phyloP scores from a whole-genome alignment of 2,888 invertebrate genomes.

The Ormyrus pomaceus region DNA sequence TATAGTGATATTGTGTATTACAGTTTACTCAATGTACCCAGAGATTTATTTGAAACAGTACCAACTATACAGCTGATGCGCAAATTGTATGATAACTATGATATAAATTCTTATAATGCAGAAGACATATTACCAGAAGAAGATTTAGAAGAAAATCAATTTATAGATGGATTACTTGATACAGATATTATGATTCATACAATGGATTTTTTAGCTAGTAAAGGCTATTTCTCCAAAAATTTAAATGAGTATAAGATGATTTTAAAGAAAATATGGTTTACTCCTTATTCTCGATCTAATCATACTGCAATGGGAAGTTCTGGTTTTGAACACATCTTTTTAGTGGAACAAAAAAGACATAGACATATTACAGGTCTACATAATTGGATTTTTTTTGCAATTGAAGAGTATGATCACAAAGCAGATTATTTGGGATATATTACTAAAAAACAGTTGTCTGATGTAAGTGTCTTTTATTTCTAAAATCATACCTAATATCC shows the following conservation, averaged over 20 bases:
- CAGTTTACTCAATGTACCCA: constrained; percentile 44
- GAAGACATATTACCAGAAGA: constrained; percentile 59
- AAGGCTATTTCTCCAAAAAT: constrained; percentile 60
- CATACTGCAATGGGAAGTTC: constrained; percentile 75
- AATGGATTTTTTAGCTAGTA: constrained; percentile 62
- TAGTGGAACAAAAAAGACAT: constrained; percentile 77
- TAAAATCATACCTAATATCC: background rate
- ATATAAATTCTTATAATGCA: constrained; percentile 56
- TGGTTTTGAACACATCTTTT: constrained; percentile 80
- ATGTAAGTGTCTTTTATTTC: constrained; percentile 61
- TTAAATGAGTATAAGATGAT: constrained; percentile 62
- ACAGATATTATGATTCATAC: constrained; percentile 55
- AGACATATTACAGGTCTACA: constrained; percentile 78
- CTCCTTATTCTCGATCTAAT: constrained; percentile 74
- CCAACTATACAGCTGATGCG: constrained; percentile 53
- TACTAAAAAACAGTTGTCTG: constrained; percentile 64
- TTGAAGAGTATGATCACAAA: constrained; percentile 74
- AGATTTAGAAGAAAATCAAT: constrained; percentile 59
- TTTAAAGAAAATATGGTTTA: constrained; percentile 71
- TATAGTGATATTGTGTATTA: background rate
- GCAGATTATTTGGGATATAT: constrained; percentile 75
- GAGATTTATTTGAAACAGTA: constrained; percentile 44
- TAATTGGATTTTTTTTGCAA: constrained; percentile 79
- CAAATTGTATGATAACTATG: constrained; percentile 63
- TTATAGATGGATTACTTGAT: constrained; percentile 59